Evolutionary conservation across 2,113 vertebrate species (phyloP), one percentile per base, ranked within the genome.

Genomic region (Genyomyrus donnyi): DNA sequence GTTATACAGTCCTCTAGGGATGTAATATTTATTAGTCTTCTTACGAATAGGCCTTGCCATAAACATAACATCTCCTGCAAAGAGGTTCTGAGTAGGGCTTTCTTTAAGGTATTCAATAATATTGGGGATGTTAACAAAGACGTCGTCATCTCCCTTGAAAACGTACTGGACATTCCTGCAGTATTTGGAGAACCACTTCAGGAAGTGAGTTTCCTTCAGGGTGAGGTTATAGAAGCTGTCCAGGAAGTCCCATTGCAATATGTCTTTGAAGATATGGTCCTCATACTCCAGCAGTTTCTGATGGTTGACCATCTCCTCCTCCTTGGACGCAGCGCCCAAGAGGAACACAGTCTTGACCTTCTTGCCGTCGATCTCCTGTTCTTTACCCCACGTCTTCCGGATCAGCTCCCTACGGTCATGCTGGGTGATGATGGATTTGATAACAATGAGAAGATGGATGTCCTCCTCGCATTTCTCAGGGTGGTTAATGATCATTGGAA

Each of bases 171-270:
- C 93, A 0, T 50, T 24, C 48, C 96, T 94, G 10, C 98, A 99
- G 95, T 97, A 99, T 15, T 94, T 97, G 93, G 95, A 93, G 3
- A 98, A 96, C 98, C 98, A 99, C 93, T 98, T 99, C 48, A 99
- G 95, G 94, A 99, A 99, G 92, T 99, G 97, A 4, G 97, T 97
- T 91, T 99, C 98, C 91, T 99, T 99, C 17, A 99, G 97, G 0
- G 98, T 99, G 89, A 99, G 96, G 94, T 99, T 99, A 95, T 99
- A 99, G 93, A 99, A 99, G 88, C 95, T 98, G 91, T 99, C 98
- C 35, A 97, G 92, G 89, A 99, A 99, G 94, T 98, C 96, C 98
- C 98, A 99, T 92, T 99, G 98, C 89, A 99, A 94, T 89, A 99
- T 98, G 91, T 99, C 98, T 0, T 95, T 89, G 0, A 97, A 99